phyloP scores from a whole-genome alignment of 2,888 invertebrate genomes.

The Tiliacea citrago region DNA sequence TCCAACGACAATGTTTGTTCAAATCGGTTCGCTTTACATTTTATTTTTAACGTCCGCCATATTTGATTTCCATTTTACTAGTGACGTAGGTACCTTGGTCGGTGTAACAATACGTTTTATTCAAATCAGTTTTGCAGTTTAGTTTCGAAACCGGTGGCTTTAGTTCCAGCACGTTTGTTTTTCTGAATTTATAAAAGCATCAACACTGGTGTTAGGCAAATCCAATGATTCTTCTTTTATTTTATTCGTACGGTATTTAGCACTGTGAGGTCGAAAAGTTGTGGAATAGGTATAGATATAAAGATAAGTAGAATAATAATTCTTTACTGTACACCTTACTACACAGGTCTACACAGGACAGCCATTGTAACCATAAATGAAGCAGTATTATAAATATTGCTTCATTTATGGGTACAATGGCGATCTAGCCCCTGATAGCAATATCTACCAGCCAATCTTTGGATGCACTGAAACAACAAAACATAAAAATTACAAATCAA shows the following conservation, averaged over 20 bases:
- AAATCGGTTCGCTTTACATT: slow-evolving; percentile 57
- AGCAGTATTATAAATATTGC: neutral
- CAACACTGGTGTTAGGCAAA: slow-evolving; percentile 23
- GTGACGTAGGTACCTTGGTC: slow-evolving; percentile 39
- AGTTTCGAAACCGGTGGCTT: slow-evolving; percentile 49
- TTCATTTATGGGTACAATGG: neutral
- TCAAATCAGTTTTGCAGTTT: slow-evolving; percentile 58
- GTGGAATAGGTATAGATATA: too few species aligned
- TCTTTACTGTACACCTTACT: neutral
- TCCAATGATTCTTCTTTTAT: slow-evolving; percentile 5
- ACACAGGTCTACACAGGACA: too few species aligned
- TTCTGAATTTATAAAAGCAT: slow-evolving; percentile 40
- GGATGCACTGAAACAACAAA: neutral
- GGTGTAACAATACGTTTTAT: slow-evolving; percentile 52
- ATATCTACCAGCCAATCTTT: neutral
- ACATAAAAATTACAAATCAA: neutral
- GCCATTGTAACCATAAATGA: too few species aligned
- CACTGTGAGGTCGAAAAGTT: neutral
- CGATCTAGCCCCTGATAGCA: too few species aligned
- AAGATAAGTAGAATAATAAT: neutral
- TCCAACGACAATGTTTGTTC: slow-evolving; percentile 56
- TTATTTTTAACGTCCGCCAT: slow-evolving; percentile 54
- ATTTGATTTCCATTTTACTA: slow-evolving; percentile 61
- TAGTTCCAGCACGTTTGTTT: slow-evolving; percentile 39
- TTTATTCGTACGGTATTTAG: neutral